Base-by-base conservation (phyloP, 2,113 vertebrate species). In the Leptocoma aspasia region DNA sequence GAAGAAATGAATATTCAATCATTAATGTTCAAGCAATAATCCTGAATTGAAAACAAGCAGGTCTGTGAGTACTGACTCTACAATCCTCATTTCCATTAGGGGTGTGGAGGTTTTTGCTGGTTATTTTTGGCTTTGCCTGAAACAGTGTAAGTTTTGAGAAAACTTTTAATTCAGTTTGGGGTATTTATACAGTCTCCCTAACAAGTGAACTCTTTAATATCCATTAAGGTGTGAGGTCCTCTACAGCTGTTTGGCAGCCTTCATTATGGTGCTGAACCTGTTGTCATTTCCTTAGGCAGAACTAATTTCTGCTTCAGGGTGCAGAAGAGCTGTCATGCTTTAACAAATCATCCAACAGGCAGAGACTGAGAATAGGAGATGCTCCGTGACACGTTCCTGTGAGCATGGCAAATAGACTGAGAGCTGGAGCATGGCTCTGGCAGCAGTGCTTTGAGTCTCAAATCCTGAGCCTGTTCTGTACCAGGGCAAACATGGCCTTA, bases 71-170 rank as follows among this genome's bases (percentile, higher is more conserved):
- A 76, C 35, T 57, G 10, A 69, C 75, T 87, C 44, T 45, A 17
- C 0, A 13, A 27, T 52, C 27, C 11, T 93, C 3, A 7, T 75
- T 87, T 93, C 35, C 15, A 45, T 7, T 57, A 53, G 8, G 30
- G 4, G 8, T 17, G 35, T 30, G 39, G 20, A 39, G 6, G 3
- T 2, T 26, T 9, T 71, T 76, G 39, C 39, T 92, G 28, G 24
- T 90, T 85, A 35, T 87, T 93, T 96, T 94, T 93, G 61, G n/a
- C 73, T 95, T 93, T 87, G 27, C 26, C 27, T 84, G 16, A 72
- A 75, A 64, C 2, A 3, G 35, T 31, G 22, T n/a, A 42, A 90
- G 54, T 90, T 91, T 63, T 49, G 44, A 72, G 53, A 79, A 87
- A 86, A 44, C 24, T 91, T 64, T 60, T 79, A 27, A 24, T 82